phyloP scores from a whole-genome alignment of 2,888 invertebrate species.

The Campaea margaritaria region DNA sequence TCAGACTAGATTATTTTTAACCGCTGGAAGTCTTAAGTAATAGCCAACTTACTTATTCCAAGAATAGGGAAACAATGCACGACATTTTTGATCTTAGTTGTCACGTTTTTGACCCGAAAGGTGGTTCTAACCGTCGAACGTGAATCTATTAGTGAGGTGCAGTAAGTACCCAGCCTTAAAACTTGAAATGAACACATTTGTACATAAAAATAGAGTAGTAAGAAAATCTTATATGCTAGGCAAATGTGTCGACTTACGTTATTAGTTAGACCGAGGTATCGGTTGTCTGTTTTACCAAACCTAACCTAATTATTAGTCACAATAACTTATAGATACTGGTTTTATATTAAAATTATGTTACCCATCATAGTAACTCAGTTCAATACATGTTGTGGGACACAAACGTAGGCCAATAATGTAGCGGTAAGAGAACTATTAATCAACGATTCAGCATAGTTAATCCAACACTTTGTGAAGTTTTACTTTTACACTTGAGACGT shows the following conservation, averaged over 20 bases:
- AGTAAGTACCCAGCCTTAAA: too few species aligned
- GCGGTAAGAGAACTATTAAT: too few species aligned
- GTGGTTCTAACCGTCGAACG: too few species aligned
- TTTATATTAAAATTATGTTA: background rate
- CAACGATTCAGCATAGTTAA: too few species aligned
- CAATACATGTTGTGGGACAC: background rate
- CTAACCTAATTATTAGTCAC: background rate
- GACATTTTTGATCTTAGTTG: too few species aligned
- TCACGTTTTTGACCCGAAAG: too few species aligned
- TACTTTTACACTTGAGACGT: too few species aligned
- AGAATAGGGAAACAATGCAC: too few species aligned
- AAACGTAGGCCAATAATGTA: background rate
- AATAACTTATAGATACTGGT: background rate
- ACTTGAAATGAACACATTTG: background rate
- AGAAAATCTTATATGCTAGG: slow-evolving; percentile 3
- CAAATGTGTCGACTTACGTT: background rate
- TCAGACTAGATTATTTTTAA: background rate
- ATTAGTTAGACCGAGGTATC: background rate
- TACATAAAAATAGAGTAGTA: background rate
- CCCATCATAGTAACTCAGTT: background rate
- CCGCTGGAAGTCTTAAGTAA: too few species aligned
- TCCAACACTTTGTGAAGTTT: too few species aligned
- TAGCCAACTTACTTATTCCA: too few species aligned
- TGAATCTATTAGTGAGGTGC: too few species aligned
- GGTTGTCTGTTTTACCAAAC: background rate